Evolutionary conservation across 37 sponge, comb jelly and placozoan species (phyloP).

Genomic region (Axinella damicornis): DNA sequence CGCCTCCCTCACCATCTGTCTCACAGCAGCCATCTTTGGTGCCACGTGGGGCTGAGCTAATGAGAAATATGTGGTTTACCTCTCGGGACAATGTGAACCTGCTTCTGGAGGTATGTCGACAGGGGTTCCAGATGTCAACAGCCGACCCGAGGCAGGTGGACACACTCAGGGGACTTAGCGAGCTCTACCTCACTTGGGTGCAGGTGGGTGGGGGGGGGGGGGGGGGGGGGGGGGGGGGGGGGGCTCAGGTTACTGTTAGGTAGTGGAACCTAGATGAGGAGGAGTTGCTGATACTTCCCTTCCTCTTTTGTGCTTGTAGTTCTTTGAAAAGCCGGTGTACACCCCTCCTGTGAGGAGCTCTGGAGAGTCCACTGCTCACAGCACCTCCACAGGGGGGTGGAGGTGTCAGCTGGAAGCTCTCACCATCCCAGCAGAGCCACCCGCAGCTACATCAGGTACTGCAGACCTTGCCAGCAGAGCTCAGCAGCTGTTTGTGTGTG

Average conservation of each 20-base stretch:
- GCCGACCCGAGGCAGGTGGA: conserved; percentile 1
- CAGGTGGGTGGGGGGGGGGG: conserved; percentile 47
- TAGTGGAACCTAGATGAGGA: background rate
- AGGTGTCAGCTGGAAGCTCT: background rate
- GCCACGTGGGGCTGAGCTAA: conserved; percentile 53
- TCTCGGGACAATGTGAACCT: conserved; percentile 82
- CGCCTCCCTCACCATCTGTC: conserved; percentile 13
- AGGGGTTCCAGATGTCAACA: conserved; percentile 50
- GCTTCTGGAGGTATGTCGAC: conserved; percentile 78
- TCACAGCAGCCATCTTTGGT: background rate
- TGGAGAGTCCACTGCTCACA: conserved; percentile 9
- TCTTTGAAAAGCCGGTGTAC: conserved; percentile 62
- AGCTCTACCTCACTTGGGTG: conserved; percentile 78
- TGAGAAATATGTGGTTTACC: conserved; percentile 69
- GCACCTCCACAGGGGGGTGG: background rate
- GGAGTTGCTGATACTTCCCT: background rate
- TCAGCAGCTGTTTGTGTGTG: too few relatives aligned
- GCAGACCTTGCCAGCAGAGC: too few relatives aligned
- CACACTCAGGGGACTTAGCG: conserved; percentile 43
- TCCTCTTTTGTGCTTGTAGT: conserved; percentile 5
- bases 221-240: too few relatives aligned
- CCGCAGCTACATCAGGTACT: background rate
- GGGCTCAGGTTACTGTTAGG: too few relatives aligned
- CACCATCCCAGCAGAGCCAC: background rate
- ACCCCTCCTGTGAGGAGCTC: conserved; percentile 10